Base-by-base conservation (phyloP, 2,888 invertebrate genomes). In the Ennomos quercinarius region DNA sequence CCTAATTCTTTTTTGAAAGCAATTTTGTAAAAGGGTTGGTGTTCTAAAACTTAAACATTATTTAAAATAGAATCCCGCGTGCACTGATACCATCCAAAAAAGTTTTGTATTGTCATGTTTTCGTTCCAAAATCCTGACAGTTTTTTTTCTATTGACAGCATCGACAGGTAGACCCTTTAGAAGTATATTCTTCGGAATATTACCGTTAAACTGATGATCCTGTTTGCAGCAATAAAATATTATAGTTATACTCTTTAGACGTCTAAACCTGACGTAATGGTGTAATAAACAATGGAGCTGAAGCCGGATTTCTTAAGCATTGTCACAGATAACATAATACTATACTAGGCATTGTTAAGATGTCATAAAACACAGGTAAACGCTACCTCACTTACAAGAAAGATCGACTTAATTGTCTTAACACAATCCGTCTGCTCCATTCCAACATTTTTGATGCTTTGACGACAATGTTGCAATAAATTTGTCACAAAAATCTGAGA, bases 191-290 rank as follows among this genome's bases (percentile, higher is more conserved):
- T 78, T 80, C 77, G 71, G 67, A 66, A 67, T 61, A 67, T 76
- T 84, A 79, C 89, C 82, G 90, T 90, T 90, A 89, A 83, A 75
- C 75, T 80, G 87, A 76, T 89, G 81, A 89, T 90, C 87, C 84
- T 81, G 72, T 86, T 87, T 81, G 77, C 75, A 71, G 73, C 78
- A 71, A 69, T 74, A 37, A 49, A 34, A 53, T 58, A 58, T 53
- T 54, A 41, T 41, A 67, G 53, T 53, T 54, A 41, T 41, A 67
- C 78, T 76, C 80, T 81, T 77, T 76, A 74, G 56, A 48, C 74
- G 77, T 72, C 83, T 80, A 82, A 83, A 41, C 41, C 75, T 89
- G 86, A 91, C 88, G 90, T 90, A 91, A 91, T 84, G 74, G 78
- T 27, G 27, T 80, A n/a, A 86, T 88, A 86, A 87, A 90, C 87